Evolutionary conservation across 2,797 vertebrate species (phyloP).

Genomic region (Liparis tanakae): DNA sequence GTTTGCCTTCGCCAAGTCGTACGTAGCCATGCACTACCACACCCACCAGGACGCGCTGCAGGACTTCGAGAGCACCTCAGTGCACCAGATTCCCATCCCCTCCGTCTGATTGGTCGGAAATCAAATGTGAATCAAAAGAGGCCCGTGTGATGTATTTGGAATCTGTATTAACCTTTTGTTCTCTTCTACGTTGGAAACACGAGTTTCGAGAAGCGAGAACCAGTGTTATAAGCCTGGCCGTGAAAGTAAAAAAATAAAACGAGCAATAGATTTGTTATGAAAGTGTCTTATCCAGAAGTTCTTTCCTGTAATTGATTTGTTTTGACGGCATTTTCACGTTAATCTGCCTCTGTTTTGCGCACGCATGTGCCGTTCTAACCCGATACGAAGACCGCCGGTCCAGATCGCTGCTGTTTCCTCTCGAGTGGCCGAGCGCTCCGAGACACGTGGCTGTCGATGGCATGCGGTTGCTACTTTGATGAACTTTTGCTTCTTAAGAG

Average conservation of each 20-base stretch:
- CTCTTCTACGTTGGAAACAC: conserved; percentile 47
- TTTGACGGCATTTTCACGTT: conserved; percentile 69
- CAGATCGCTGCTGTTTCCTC: conserved; percentile 29
- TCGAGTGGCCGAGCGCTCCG: conserved; percentile 25
- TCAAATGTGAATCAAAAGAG: conserved; percentile 42
- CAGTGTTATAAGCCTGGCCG: conserved; percentile 38
- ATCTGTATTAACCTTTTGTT: conserved; percentile 49
- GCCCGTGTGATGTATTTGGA: conserved; percentile 41
- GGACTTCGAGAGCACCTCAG: conserved; percentile 86
- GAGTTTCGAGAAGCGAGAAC: conserved; percentile 32
- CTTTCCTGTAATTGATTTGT: conserved; percentile 51
- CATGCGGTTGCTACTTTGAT: conserved; percentile 59
- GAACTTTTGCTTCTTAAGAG: conserved; percentile 67
- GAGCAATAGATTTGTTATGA: conserved; percentile 37
- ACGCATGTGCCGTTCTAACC: conserved; percentile 56
- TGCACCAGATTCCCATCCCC: conserved; percentile 91
- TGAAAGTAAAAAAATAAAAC: conserved; percentile 28
- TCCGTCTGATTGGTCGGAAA: conserved; percentile 81
- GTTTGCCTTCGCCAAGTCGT: conserved; percentile 90
- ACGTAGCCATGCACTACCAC: conserved; percentile 91
- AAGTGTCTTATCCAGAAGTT: conserved; percentile 47
- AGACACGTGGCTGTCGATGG: conserved; percentile 15
- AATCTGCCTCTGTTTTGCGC: conserved; percentile 46
- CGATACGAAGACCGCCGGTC: conserved; percentile 26
- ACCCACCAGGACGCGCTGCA: conserved; percentile 85